Evolutionary conservation across 2,797 vertebrate species (phyloP).

Genomic region (Oreochromis grahami): DNA sequence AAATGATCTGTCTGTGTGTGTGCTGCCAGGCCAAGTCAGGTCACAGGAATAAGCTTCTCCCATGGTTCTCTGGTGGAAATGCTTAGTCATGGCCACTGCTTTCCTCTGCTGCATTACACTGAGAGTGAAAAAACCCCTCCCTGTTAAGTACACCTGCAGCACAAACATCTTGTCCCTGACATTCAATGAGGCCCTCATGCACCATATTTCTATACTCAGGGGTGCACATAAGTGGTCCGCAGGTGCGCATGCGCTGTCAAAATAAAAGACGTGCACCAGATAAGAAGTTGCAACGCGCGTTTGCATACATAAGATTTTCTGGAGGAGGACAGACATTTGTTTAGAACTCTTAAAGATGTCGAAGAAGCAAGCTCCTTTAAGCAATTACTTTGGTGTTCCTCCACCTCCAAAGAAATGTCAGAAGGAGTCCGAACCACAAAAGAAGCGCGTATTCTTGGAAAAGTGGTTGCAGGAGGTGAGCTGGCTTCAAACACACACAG

Average conservation of each 20-base stretch:
- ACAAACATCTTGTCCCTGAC: neutral
- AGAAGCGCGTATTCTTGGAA: fast-evolving
- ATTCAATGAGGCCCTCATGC: neutral
- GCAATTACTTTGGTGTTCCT: neutral
- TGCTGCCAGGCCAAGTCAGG: constrained; percentile 1
- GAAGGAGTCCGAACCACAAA: neutral
- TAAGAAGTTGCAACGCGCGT: fast-evolving
- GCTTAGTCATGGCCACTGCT: constrained; percentile 48
- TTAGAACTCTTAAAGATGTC: neutral
- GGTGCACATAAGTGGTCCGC: fast-evolving
- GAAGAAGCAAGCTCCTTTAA: neutral
- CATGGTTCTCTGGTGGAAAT: constrained; percentile 7
- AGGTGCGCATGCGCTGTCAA: neutral
- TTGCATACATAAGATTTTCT: fast-evolving
- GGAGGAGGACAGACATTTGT: neutral
- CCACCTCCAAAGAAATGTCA: neutral
- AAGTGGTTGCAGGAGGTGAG: neutral
- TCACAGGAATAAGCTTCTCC: constrained; percentile 13
- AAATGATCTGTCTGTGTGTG: constrained; percentile 13
- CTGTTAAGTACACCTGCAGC: constrained; percentile 11
- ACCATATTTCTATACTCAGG: neutral
- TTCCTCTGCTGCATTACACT: constrained; percentile 40
- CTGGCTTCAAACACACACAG: neutral
- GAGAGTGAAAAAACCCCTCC: constrained; percentile 6
- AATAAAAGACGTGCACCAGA: fast-evolving